A percentile compares a stretch with the other conserved stretches of the same genome.
These are phyloP conservation scores for Nycticorax nycticorax DNA, from an alignment of 2,113 vertebrate genomes.

Conservation along the genomic window DNA sequence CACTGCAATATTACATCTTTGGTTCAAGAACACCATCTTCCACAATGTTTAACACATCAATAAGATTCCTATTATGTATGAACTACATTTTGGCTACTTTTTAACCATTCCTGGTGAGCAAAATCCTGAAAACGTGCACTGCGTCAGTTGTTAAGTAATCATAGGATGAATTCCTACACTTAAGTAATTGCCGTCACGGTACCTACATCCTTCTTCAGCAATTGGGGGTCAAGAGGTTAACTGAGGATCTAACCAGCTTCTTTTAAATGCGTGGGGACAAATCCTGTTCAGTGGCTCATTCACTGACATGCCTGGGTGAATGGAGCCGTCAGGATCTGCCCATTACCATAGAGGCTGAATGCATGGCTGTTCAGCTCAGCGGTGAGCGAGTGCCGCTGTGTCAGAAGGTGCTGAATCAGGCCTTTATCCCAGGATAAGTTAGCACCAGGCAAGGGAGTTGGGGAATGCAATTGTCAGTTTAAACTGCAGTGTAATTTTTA, in stretches of 20 bases:
- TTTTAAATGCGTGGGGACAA: background rate
- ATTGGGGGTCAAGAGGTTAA: constrained; percentile 16
- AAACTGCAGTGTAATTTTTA: background rate
- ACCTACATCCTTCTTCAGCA: background rate
- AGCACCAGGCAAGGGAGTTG: background rate
- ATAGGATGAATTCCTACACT: background rate
- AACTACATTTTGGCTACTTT: constrained; percentile 41
- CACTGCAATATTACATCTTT: background rate
- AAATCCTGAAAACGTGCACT: background rate
- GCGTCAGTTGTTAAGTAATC: background rate
- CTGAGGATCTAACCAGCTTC: background rate
- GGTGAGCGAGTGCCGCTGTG: rapidly evolving
- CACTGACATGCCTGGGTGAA: background rate
- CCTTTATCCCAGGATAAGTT: background rate
- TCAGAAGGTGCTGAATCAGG: background rate
- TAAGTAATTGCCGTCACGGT: background rate
- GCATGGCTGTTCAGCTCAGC: background rate
- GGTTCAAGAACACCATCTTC: background rate
- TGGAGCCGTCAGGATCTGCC: background rate
- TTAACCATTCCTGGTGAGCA: constrained; percentile 37
- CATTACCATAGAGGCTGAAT: background rate
- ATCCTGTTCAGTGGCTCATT: background rate
- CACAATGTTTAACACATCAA: constrained; percentile 41
- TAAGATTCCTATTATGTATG: background rate
- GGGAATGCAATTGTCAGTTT: background rate